phyloP scores from a whole-genome alignment of 2,113 vertebrate species.

The Micronycteris hirsuta region DNA sequence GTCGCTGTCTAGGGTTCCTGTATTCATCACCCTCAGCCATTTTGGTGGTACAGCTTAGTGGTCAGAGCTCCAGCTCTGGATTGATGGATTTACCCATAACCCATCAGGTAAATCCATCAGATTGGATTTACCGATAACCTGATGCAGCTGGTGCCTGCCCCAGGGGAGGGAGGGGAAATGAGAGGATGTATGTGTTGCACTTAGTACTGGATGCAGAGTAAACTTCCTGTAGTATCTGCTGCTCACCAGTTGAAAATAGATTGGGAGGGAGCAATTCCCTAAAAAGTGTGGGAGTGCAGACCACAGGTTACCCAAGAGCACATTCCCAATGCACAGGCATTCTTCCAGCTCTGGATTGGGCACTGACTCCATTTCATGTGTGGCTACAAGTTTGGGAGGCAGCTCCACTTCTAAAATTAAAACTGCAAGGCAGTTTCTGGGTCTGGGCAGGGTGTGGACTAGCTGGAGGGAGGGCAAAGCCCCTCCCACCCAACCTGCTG shows the following conservation, averaged over 20 bases:
- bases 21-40: background rate
- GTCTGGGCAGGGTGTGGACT: background rate
- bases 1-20: background rate
- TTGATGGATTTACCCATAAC: background rate
- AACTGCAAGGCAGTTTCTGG: background rate
- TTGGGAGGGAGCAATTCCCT: background rate
- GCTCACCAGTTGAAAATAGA: background rate
- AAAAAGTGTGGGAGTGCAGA: background rate
- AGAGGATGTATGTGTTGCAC: accelerated
- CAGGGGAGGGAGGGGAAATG: background rate
- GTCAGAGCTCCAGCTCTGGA: background rate
- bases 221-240: background rate
- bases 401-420: background rate
- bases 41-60: background rate
- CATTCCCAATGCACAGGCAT: accelerated
- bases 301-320: background rate
- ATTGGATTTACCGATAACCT: background rate
- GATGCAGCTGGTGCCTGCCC: background rate
- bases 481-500: background rate
- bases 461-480: background rate
- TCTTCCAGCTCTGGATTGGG: background rate
- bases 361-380: constrained; percentile 20
- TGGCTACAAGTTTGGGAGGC: background rate
- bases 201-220: background rate
- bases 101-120: no score